Percentiles rank a stretch among this genome's conserved stretches.
Evolutionary conservation across 2,113 vertebrate species (phyloP).

Genomic region (Oenanthe melanoleuca): DNA sequence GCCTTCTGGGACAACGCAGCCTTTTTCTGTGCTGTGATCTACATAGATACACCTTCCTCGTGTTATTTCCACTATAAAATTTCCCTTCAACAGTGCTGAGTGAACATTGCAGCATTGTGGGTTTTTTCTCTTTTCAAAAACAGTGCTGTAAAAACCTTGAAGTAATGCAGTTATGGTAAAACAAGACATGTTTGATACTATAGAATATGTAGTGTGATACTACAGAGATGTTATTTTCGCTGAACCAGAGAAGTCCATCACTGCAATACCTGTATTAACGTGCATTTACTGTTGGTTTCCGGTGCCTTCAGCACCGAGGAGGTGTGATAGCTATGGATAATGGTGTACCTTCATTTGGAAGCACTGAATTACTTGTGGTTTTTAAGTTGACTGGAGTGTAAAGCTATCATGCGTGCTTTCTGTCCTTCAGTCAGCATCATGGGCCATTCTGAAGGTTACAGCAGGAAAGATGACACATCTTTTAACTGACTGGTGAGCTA

Average conservation of each 20-base stretch:
- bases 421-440: background rate
- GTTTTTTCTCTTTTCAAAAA: background rate
- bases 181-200: background rate
- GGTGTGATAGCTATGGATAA: background rate
- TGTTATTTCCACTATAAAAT: background rate
- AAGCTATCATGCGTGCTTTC: background rate
- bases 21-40: background rate
- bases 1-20: background rate
- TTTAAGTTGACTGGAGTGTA: background rate
- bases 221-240: background rate
- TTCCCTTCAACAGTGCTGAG: background rate
- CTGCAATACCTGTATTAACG: background rate
- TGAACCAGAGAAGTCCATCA: background rate
- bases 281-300: background rate
- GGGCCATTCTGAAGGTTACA: background rate
- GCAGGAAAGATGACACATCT: background rate
- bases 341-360: background rate
- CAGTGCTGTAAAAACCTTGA: background rate
- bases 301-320: background rate
- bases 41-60: background rate
- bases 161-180: background rate
- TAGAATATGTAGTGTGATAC: background rate
- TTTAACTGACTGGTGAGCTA: background rate
- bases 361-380: background rate
- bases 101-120: background rate